Conservation (phyloP, 2,797 vertebrate species). For the Cetoscarus ocellatus region DNA sequence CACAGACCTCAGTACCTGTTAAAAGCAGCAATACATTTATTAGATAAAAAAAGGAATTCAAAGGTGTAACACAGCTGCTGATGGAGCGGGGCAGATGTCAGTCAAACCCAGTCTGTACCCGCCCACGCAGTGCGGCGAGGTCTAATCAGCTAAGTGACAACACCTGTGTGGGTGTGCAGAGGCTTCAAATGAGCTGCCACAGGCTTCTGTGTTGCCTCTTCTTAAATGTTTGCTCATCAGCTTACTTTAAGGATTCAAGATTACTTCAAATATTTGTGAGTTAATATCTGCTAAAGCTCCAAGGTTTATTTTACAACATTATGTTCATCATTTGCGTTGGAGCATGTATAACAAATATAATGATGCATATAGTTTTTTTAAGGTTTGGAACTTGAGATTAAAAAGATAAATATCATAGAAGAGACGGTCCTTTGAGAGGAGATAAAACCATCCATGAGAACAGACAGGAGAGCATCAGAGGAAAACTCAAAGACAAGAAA, state of each 20-base stretch:
- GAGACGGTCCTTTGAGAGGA: slow-evolving; percentile 10
- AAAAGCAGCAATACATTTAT: neutral
- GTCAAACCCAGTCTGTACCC: slow-evolving; percentile 18
- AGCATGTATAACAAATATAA: slow-evolving; percentile 15
- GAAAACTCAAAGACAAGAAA: slow-evolving; percentile 36
- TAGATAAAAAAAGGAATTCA: slow-evolving; percentile 9
- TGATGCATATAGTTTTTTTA: slow-evolving; percentile 19
- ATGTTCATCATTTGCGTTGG: slow-evolving; percentile 1
- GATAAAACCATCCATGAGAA: slow-evolving; percentile 24
- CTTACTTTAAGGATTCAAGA: neutral
- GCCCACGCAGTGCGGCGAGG: slow-evolving; percentile 12
- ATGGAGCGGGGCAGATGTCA: slow-evolving; percentile 34
- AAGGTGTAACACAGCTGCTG: slow-evolving; percentile 4
- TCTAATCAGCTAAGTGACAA: slow-evolving; percentile 17
- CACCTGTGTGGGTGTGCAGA: slow-evolving; percentile 34
- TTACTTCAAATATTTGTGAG: neutral
- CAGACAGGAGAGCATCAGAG: slow-evolving; percentile 32
- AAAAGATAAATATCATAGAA: slow-evolving; percentile 20
- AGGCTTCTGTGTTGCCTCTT: neutral
- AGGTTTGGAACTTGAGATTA: slow-evolving; percentile 31
- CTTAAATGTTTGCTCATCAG: neutral
- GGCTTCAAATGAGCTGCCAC: neutral
- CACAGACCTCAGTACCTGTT: neutral
- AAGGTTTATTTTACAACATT: neutral
- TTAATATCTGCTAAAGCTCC: neutral